Evolutionary conservation across 2,113 vertebrate genomes (phyloP).

Genomic region (Glaucomys volans): DNA sequence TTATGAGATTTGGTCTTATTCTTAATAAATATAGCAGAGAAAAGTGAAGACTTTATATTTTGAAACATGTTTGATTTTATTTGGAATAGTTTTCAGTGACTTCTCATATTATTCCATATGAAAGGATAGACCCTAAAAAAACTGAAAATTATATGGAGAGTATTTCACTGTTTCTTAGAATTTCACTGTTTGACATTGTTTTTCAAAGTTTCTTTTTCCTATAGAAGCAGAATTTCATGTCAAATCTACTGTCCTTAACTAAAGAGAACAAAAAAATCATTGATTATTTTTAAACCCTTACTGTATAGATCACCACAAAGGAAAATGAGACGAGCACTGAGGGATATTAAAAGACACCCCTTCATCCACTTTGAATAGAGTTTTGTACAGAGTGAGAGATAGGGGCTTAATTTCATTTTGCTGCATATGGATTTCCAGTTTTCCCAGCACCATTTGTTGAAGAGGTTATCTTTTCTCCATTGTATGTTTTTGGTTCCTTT

Average conservation of each 20-base stretch:
- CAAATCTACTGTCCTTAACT: not conserved
- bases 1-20: not conserved
- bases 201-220: not conserved
- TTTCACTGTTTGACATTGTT: not conserved
- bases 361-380: too few species aligned
- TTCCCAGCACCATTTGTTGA: too few species aligned
- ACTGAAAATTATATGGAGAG: not conserved
- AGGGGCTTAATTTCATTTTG: too few species aligned
- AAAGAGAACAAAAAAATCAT: not conserved
- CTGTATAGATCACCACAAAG: not conserved
- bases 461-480: too few species aligned
- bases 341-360: not conserved
- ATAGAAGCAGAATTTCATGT: not conserved
- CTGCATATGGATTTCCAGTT: too few species aligned
- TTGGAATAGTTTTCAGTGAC: not conserved
- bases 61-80: not conserved
- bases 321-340: not conserved
- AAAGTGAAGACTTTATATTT: not conserved
- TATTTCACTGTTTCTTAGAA: not conserved
- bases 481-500: too few species aligned
- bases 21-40: not conserved
- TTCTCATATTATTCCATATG: not conserved
- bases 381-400: too few species aligned
- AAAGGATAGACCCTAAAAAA: not conserved
- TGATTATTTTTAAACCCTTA: constrained; percentile 11